These are phyloP conservation scores for Clarias fuscus DNA, from an alignment of 2,797 vertebrate genomes.

Conservation along the genomic window DNA sequence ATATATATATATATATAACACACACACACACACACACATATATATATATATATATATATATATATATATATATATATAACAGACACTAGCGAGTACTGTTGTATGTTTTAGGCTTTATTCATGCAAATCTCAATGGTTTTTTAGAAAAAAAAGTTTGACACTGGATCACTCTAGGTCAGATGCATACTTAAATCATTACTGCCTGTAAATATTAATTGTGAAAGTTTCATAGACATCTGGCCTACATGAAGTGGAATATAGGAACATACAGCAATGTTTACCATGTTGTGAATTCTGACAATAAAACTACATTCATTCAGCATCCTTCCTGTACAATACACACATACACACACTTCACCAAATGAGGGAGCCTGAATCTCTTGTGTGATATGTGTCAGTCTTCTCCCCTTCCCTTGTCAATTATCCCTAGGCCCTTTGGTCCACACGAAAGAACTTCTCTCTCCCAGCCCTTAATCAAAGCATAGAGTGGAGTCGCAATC, in stretches of 20 bases:
- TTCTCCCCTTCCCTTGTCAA: conserved; percentile 74
- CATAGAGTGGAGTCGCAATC: conserved; percentile 70
- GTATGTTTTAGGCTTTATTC: neutral
- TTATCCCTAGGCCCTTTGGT: conserved; percentile 70
- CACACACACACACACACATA: no score
- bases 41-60: no score
- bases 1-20: no score
- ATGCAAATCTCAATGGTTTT: neutral
- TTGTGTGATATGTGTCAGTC: conserved; percentile 77
- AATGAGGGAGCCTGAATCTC: conserved; percentile 65
- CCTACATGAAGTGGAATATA: neutral
- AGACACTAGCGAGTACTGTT: no score
- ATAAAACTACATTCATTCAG: neutral
- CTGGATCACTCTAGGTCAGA: neutral
- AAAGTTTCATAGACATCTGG: neutral
- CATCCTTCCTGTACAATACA: conserved; percentile 7
- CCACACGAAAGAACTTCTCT: conserved; percentile 68
- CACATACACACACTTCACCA: conserved; percentile 62
- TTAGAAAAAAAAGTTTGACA: neutral
- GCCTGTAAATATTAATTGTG: neutral
- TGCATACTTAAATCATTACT: neutral
- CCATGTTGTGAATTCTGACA: neutral
- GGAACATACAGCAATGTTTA: neutral
- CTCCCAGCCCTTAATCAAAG: conserved; percentile 78
- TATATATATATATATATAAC: no score